Base-by-base conservation (phyloP, 2,797 vertebrate genomes). In the Leptoclinus maculatus region DNA sequence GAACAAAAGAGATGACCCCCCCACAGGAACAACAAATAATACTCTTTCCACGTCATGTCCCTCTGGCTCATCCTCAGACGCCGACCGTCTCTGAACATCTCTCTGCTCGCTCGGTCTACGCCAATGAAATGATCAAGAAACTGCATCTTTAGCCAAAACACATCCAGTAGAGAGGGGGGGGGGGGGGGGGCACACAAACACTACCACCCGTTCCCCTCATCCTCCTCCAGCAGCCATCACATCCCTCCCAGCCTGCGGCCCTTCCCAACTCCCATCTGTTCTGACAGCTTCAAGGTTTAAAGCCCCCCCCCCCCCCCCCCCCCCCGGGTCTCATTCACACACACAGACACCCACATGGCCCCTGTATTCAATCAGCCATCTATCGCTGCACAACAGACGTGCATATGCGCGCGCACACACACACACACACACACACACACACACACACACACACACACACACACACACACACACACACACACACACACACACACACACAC, bases 211-310 rank as follows among this genome's bases (percentile, higher is more conserved):
- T 47, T n/a, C 34, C 29, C 23, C 56, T 71, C 79, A 67, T 87
- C 84, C 71, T 84, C 80, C 75, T 85, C 80, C 83, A 82, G 88
- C 90, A 80, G 75, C 83, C 71, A 76, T 66, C 74, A 78, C 77
- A 81, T 85, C 78, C 80, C 83, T 89, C 27, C n/a, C 74, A 89
- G 84, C 71, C 87, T 78, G 80, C 75, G 67, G 87, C 85, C 86
- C 87, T 82, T 83, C 83, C 91, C 94, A 95, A 92, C 87, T 94
- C 95, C 96, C 96, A 97, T 97, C 96, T 97, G 96, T 92, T 93
- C 94, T 95, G 95, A 95, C 94, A 95, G 93, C 93, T 95, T 91
- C 93, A 95, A 92, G 95, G 96, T 97, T 96, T 96, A 96, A 89
- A 86, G 94, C 87, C 60, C 59, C 21, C 23, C n/a, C 57, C 57